Base-by-base conservation (phyloP, 1,140 invertebrate genomes). In the Medauroidea extradentata region DNA sequence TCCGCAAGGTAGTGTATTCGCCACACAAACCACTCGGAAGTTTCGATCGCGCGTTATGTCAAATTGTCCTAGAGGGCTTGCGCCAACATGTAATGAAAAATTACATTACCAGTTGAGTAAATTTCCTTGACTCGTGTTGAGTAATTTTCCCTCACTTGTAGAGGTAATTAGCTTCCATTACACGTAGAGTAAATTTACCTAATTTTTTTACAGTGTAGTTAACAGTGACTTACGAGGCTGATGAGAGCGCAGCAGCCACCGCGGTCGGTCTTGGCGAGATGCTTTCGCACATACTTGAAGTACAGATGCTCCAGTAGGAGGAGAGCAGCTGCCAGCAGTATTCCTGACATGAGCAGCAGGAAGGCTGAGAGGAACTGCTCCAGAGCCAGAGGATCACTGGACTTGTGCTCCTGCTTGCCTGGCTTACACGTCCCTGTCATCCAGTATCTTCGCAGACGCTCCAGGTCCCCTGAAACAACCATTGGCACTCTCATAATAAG, bases 301-400 rank as follows among this genome's bases (percentile, higher is more conserved):
- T 98, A 98, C 24, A 96, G 75, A 75, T 96, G 89, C 75, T 99
- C 96, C n/a, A 95, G 72, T 3, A 91, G 75, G 8, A 98, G 81
- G 42, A 98, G 81, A 7, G 94, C 64, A 0, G 90, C 85, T 0
- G 93, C 91, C 55, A 98, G 75, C 48, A 96, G 76, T 61, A 98
- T 93, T 27, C 96, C 96, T 55, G 89, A 91, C 81, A 93, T 94
- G 13, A 99, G 82, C 56, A 99, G 82, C 11, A 99, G 81, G 73
- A 99, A 99, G 16, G 96, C 96, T 27, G 92, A 96, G 68, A 98
- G 87, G 75, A 99, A 99, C 78, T 99, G 96, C 72, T 98, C 92
- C 42, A 98, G 81, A 1, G 95, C 95, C 61, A 99, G 77, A 0
- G 94, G 95, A 72, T 97, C 92, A 56, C 89, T 91, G 43, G 87